Conservation (phyloP, 2,888 invertebrate species). For the Buathra laborator region DNA sequence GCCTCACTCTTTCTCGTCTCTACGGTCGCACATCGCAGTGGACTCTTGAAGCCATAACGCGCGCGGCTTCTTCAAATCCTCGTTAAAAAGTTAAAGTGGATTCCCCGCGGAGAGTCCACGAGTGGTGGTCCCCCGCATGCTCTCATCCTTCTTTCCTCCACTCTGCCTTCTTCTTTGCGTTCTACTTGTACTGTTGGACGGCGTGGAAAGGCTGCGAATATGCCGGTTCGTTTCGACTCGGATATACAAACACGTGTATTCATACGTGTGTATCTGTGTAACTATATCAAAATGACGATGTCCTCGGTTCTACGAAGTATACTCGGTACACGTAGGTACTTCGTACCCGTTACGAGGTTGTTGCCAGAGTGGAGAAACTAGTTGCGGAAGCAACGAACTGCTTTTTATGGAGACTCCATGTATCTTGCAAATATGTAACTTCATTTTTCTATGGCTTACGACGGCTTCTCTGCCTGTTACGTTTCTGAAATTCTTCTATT, state of each 20-base stretch:
- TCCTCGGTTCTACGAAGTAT: constrained; percentile 25
- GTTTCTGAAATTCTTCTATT: background rate
- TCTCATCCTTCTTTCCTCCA: constrained; percentile 34
- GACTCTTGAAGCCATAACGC: constrained; percentile 60
- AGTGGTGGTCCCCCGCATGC: constrained; percentile 65
- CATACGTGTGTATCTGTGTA: constrained; percentile 18
- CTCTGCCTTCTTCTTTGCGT: constrained; percentile 31
- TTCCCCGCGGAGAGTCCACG: constrained; percentile 70
- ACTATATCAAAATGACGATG: constrained; percentile 37
- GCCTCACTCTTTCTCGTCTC: constrained; percentile 27
- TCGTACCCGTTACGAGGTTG: constrained; percentile 19
- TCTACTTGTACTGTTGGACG: constrained; percentile 43
- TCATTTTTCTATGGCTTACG: constrained; percentile 11
- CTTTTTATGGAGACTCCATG: constrained; percentile 9
- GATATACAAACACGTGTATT: constrained; percentile 6
- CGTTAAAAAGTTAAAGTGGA: constrained; percentile 81
- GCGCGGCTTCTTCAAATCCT: constrained; percentile 77
- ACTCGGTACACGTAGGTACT: constrained; percentile 8
- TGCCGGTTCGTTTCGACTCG: constrained; percentile 56
- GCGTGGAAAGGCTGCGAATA: constrained; percentile 54
- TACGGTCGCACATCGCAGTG: constrained; percentile 47
- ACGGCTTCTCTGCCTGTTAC: background rate
- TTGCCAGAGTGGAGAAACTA: constrained; percentile 25
- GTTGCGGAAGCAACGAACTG: constrained; percentile 20
- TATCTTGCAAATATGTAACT: constrained; percentile 17